Evolutionary conservation across 2,888 invertebrate species (phyloP), one percentile per base, ranked within the genome.

Genomic region (Cancer borealis): DNA sequence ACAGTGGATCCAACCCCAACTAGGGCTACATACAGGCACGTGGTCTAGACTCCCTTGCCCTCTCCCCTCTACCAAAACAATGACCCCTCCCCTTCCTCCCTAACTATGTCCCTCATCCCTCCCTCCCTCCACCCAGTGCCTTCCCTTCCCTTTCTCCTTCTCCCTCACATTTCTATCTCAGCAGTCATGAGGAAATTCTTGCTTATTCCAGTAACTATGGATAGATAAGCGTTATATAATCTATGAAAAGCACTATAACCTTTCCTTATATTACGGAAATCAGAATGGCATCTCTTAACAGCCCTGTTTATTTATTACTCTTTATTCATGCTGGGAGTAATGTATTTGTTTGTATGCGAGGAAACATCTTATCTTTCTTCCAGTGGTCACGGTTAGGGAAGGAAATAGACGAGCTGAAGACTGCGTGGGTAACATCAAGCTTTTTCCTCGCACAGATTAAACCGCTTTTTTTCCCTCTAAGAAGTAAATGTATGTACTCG

Each of bases 21-120:
- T 66, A 66, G 66, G 66, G 66, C 66, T 79, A 26, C 30, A 79
- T 30, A 79, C 79, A 30, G 79, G 79, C 79, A 79, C 79, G 79
- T 79, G 79, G 5, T 10, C 79, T 79, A 26, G 21, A 10, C 79
- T 79, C 79, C 49, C 46, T 45, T 89, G 21, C 89, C 6, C 89
- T 47, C 89, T 5, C 47, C 88, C 46, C 49, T 49, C 49, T 49
- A 89, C 26, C 49, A 47, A 49, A 89, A 89, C 89, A 47, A 21
- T 30, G 4, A 10, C 30, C 79, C 30, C n/a, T n/a, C 79, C 79
- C 79, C 66, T 66, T 5, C 17, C 66, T 17, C 54, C 54, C 17
- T 8, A 54, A 54, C 54, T 17, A 39, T 39, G 49, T 0, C 54
- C 17, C 30, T 30, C 12, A 6, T 26, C 79, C 79, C 26, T 30